Conservation (phyloP, 2,113 vertebrate species). For the Brachyhypopomus occidentalis region DNA sequence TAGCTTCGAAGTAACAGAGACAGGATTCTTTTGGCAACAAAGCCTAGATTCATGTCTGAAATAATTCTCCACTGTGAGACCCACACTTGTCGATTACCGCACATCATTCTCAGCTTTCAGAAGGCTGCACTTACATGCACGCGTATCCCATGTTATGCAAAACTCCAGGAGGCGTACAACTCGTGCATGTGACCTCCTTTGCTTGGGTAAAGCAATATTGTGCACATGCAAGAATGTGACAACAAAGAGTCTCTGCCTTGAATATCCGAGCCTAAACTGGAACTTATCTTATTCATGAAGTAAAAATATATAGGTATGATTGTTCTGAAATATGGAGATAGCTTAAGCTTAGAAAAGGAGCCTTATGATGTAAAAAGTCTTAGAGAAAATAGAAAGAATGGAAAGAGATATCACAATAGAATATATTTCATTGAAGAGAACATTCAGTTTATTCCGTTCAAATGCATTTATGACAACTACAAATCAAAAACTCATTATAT, state of each 20-base stretch:
- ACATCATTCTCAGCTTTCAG: slow-evolving; percentile 40
- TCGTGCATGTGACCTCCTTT: slow-evolving; percentile 50
- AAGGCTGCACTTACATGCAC: slow-evolving; percentile 61
- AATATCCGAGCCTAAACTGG: slow-evolving; percentile 56
- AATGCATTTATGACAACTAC: background rate
- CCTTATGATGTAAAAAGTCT: background rate
- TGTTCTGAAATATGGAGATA: slow-evolving; percentile 11
- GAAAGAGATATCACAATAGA: background rate
- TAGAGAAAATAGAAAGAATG: background rate
- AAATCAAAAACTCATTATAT: background rate
- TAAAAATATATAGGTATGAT: slow-evolving; percentile 58
- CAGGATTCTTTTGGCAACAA: slow-evolving; percentile 49
- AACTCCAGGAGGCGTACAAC: slow-evolving; percentile 39
- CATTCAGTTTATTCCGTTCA: background rate
- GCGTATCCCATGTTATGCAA: slow-evolving; percentile 56
- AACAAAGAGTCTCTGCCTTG: slow-evolving; percentile 63
- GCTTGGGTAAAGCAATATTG: slow-evolving; percentile 63
- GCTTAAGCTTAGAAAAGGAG: background rate
- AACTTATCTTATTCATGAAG: slow-evolving; percentile 69
- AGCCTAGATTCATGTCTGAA: slow-evolving; percentile 40
- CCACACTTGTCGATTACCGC: slow-evolving; percentile 67
- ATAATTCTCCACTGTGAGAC: slow-evolving; percentile 61
- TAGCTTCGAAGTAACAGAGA: slow-evolving; percentile 22
- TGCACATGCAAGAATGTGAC: slow-evolving; percentile 60
- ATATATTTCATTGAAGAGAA: background rate